Conservation (phyloP, 2,888 invertebrate species). For the Petrophora chlorosata region DNA sequence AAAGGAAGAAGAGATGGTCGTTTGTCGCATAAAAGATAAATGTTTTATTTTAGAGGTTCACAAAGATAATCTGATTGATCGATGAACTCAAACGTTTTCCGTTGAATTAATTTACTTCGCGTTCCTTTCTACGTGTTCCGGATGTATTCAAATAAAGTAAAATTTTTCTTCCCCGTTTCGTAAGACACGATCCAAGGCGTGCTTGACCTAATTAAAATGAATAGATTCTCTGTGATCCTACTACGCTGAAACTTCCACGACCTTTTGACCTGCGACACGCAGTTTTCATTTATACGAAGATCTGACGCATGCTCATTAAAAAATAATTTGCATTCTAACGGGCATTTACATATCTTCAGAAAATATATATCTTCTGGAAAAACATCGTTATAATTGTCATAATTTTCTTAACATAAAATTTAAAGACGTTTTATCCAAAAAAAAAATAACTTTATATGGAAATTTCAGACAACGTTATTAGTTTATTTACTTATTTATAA, state of each 20-base stretch:
- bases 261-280: conserved; percentile 14
- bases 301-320: conserved; percentile 12
- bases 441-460: too few relatives aligned
- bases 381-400: too few relatives aligned
- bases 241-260: conserved; percentile 8
- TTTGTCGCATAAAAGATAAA: neutral
- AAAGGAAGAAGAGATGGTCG: neutral
- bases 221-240: conserved; percentile 19
- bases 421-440: too few relatives aligned
- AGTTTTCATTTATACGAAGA: conserved; percentile 6
- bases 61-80: conserved; percentile 1
- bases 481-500: too few relatives aligned
- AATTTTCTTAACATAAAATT: too few relatives aligned
- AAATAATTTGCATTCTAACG: conserved; percentile 3
- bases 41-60: neutral
- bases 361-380: too few relatives aligned
- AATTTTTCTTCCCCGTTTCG: conserved; percentile 5
- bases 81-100: conserved; percentile 2
- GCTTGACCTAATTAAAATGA: conserved; percentile 18
- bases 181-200: neutral
- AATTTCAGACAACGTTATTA: too few relatives aligned
- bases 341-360: too few relatives aligned
- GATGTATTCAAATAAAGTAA: conserved; percentile 1
- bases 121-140: neutral
- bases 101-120: conserved; percentile 9